Evolutionary conservation across 2,113 vertebrate species (phyloP).

Genomic region (Mola mola): DNA sequence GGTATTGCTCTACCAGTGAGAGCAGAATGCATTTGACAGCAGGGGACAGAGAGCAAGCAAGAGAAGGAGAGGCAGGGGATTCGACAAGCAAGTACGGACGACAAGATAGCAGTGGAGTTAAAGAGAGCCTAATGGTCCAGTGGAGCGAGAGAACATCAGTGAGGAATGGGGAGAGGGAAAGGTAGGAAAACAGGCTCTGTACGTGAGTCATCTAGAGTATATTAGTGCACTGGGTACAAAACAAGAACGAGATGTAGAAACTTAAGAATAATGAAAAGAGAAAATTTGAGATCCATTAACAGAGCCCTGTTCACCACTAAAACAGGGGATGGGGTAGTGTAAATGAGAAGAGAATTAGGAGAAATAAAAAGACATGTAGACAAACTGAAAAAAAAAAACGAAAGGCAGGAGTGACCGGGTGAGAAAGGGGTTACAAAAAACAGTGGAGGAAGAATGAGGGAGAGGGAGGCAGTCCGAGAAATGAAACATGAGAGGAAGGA

Average conservation of each 20-base stretch:
- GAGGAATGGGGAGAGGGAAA: constrained; percentile 23
- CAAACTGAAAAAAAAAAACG: too few relatives aligned
- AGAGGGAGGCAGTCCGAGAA: neutral
- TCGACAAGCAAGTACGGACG: constrained; percentile 35
- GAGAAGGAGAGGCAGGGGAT: constrained; percentile 32
- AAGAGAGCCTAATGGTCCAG: constrained; percentile 55
- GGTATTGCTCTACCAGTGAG: constrained; percentile 44
- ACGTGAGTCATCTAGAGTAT: constrained; percentile 19
- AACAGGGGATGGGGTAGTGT: too few relatives aligned
- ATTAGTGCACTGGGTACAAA: constrained; percentile 4
- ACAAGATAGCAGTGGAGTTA: constrained; percentile 47
- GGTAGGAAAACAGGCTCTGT: constrained; percentile 27
- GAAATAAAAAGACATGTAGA: neutral
- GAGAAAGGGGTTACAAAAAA: constrained; percentile 5
- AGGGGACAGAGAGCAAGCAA: constrained; percentile 36
- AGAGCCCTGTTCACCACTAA: too few relatives aligned
- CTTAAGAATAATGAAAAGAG: constrained; percentile 10
- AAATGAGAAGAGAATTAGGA: neutral
- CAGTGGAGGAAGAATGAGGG: neutral
- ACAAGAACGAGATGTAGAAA: neutral
- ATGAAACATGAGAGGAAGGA: too few relatives aligned
- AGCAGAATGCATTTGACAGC: constrained; percentile 51
- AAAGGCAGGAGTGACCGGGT: neutral
- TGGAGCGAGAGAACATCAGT: constrained; percentile 53
- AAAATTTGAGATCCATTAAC: too few relatives aligned